Evolutionary conservation across 2,113 vertebrate species (phyloP).

Genomic region (Microcebus griseorufus): DNA sequence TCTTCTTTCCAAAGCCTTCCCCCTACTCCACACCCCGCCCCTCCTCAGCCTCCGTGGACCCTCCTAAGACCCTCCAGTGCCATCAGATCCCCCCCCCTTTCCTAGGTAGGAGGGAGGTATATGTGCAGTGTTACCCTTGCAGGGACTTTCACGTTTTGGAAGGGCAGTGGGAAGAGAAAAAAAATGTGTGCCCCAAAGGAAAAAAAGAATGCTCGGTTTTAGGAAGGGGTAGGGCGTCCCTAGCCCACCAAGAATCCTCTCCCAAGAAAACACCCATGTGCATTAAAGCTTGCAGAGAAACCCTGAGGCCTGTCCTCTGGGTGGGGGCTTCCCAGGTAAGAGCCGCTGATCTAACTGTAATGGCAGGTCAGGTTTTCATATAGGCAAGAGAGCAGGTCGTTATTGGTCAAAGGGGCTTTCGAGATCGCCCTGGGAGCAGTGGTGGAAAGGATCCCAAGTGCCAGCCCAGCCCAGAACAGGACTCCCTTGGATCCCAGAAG

Average conservation of each 20-base stretch:
- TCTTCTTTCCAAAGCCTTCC: background rate
- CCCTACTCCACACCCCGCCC: rapidly evolving
- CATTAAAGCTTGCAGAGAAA: background rate
- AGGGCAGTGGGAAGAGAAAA: background rate
- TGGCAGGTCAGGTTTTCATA: background rate
- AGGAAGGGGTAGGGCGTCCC: background rate
- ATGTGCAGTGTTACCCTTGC: background rate
- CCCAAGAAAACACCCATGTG: background rate
- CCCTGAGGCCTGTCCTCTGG: background rate
- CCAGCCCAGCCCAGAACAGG: background rate
- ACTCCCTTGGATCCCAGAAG: background rate
- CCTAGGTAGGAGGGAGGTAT: background rate
- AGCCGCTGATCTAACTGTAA: background rate
- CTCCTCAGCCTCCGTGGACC: background rate
- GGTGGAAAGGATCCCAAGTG: background rate
- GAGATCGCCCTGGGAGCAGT: background rate
- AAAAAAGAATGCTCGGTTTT: background rate
- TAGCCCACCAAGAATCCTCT: background rate
- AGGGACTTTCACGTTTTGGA: background rate
- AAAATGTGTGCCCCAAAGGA: background rate
- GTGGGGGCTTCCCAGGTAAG: background rate
- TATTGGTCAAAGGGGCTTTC: background rate
- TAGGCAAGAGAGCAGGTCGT: background rate
- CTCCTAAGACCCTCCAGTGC: background rate
- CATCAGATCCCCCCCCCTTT: background rate